These are phyloP conservation scores for Ancistrus triradiatus DNA, from an alignment of 2,113 vertebrate species.

Conservation along the genomic window DNA sequence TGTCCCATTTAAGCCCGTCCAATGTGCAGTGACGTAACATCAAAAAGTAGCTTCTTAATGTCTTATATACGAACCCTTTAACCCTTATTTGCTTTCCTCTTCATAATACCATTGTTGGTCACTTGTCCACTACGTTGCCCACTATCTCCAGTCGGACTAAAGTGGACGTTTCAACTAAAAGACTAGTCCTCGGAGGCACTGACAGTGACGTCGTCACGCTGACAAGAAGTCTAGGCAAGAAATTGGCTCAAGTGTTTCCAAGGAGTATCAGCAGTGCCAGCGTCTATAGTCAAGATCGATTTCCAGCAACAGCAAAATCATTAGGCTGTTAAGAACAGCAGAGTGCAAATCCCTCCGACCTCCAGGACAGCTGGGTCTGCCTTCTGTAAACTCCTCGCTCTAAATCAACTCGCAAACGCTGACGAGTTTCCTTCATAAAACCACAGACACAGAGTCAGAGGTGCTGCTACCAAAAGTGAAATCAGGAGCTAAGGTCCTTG, in stretches of 20 bases:
- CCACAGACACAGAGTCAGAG: too few relatives aligned
- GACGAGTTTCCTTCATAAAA: background rate
- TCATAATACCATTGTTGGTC: too few relatives aligned
- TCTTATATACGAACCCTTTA: too few relatives aligned
- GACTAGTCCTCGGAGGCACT: too few relatives aligned
- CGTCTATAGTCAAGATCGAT: slow-evolving; percentile 26
- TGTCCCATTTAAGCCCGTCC: too few relatives aligned
- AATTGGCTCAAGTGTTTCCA: background rate
- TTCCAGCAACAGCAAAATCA: slow-evolving; percentile 22
- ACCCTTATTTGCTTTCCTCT: too few relatives aligned
- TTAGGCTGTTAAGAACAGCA: slow-evolving; percentile 10
- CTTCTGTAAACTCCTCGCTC: slow-evolving; percentile 1
- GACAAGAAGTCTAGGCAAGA: background rate
- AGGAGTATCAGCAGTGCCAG: background rate
- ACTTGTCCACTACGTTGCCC: too few relatives aligned
- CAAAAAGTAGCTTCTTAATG: too few relatives aligned
- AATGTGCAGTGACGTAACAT: too few relatives aligned
- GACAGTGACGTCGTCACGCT: background rate
- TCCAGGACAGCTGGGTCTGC: too few relatives aligned
- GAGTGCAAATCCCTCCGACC: background rate
- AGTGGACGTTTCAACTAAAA: background rate
- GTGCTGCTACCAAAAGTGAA: too few relatives aligned
- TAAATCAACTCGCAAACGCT: background rate
- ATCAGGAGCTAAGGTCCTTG: too few relatives aligned
- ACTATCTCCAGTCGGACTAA: background rate